Base-by-base conservation (phyloP, 2,797 vertebrate genomes). In the Cyclopterus lumpus region DNA sequence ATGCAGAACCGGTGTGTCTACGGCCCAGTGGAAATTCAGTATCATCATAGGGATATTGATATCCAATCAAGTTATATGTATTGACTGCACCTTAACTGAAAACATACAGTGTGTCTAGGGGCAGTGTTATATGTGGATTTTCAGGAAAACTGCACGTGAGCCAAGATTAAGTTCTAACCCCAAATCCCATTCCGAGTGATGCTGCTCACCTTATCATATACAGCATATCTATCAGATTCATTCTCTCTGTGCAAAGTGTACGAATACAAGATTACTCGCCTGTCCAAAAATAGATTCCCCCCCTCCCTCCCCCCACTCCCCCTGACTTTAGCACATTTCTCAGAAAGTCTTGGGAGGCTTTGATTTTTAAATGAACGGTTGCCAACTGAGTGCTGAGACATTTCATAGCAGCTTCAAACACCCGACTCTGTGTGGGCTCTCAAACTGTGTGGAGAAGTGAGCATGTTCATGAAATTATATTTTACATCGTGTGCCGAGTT, bases 201-300 rank as follows among this genome's bases (percentile, higher is more conserved):
- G 57, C 62, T 40, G 55, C 86, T 66, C 70, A 83, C 36, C 63
- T 70, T 61, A 71, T 82, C 59, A 75, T n/a, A 61, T 15, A 28
- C 32, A 88, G 38, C 12, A 14, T 12, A 40, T 40, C 38, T 40
- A 40, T 84, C 66, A 80, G 75, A 86, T 88, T 66, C 61, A 67
- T 58, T 70, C 77, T 60, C 48, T 78, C 64, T 58, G 34, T 62
- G 58, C 34, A 58, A 65, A 85, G 75, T 71, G 82, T 79, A 71
- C 59, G 71, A 85, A 84, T 68, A 71, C 71, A 88, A 71, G 65
- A 89, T 88, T 72, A 84, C 79, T 75, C 57, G 79, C 62, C 71
- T 32, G 34, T 85, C 77, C 80, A 86, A 80, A 89, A 90, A 87
- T 91, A 91, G 82, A 86, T 65, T 40, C 7, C 59, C 49, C 42